A percentile compares a stretch with the other conserved stretches of the same genome.
Evolutionary conservation across 2,113 vertebrate species (phyloP).

Genomic region (Mugil cephalus): DNA sequence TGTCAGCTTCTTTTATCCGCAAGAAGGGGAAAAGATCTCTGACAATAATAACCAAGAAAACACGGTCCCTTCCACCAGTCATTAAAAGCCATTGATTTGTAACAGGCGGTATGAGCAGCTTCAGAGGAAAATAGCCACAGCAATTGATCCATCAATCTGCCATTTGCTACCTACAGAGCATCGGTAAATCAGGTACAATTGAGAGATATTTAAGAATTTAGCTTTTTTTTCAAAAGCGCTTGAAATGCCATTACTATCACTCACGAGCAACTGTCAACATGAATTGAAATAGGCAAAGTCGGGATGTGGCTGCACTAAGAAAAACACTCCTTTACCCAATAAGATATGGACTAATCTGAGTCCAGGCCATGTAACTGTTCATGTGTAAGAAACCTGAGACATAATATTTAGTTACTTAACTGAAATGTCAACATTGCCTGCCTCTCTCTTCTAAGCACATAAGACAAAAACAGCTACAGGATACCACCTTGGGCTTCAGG

Average conservation of each 20-base stretch:
- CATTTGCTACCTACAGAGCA: constrained; percentile 61
- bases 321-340: no score
- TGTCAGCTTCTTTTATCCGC: constrained; percentile 18
- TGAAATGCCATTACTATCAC: constrained; percentile 20
- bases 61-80: constrained; percentile 43
- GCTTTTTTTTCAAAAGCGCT: background rate
- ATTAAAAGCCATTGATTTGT: constrained; percentile 73
- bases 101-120: constrained; percentile 53
- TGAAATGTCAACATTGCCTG: background rate
- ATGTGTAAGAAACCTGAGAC: no score
- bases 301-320: no score
- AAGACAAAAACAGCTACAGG: no score
- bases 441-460: no score
- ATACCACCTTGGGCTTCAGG: background rate
- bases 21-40: constrained; percentile 18
- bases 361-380: no score
- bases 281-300: no score
- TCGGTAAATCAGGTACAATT: constrained; percentile 39
- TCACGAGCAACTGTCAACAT: constrained; percentile 30
- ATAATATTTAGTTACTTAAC: background rate
- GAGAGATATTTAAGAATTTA: constrained; percentile 30
- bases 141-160: constrained; percentile 68
- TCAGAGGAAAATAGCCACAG: constrained; percentile 64
- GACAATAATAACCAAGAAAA: constrained; percentile 62
- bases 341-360: no score